A percentile compares a stretch with the other conserved stretches of the same genome.
Evolutionary conservation across 1,140 invertebrate genomes (phyloP).

Genomic region (Muscidifurax raptorellus): DNA sequence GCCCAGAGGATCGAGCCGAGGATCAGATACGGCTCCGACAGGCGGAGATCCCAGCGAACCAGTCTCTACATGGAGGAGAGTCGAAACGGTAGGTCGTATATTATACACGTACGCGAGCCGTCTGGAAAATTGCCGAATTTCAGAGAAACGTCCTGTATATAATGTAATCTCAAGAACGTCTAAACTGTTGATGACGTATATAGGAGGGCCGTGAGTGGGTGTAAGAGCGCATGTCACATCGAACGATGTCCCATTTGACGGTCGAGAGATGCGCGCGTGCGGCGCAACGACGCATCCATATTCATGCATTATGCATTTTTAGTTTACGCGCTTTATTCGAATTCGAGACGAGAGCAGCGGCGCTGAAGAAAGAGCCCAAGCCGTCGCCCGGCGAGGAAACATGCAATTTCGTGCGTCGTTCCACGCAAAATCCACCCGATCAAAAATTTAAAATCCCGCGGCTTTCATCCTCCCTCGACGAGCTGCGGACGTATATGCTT

Average conservation of each 20-base stretch:
- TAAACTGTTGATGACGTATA: neutral
- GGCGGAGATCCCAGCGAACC: slow-evolving; percentile 66
- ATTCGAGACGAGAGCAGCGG: neutral
- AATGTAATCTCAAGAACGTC: too few relatives aligned
- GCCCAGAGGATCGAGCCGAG: slow-evolving; percentile 70
- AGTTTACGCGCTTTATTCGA: slow-evolving; percentile 41
- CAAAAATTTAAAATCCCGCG: slow-evolving; percentile 41
- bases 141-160: too few relatives aligned
- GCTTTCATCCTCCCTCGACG: neutral
- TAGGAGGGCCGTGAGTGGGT: too few relatives aligned
- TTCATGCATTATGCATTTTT: slow-evolving; percentile 46
- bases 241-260: neutral
- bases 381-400: neutral
- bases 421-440: slow-evolving; percentile 31
- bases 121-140: too few relatives aligned
- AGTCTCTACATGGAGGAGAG: slow-evolving; percentile 71
- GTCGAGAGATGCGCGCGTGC: neutral
- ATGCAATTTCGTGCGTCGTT: slow-evolving; percentile 45
- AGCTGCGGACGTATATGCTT: too few relatives aligned
- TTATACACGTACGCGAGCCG: too few relatives aligned
- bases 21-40: slow-evolving; percentile 66
- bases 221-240: neutral
- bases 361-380: neutral
- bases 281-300: slow-evolving; percentile 10
- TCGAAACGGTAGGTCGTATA: slow-evolving; percentile 65